A percentile compares a stretch with the other conserved stretches of the same genome.
These are phyloP conservation scores for Anolis apletophallus DNA, from an alignment of 2,797 vertebrate species.

Conservation along the genomic window DNA sequence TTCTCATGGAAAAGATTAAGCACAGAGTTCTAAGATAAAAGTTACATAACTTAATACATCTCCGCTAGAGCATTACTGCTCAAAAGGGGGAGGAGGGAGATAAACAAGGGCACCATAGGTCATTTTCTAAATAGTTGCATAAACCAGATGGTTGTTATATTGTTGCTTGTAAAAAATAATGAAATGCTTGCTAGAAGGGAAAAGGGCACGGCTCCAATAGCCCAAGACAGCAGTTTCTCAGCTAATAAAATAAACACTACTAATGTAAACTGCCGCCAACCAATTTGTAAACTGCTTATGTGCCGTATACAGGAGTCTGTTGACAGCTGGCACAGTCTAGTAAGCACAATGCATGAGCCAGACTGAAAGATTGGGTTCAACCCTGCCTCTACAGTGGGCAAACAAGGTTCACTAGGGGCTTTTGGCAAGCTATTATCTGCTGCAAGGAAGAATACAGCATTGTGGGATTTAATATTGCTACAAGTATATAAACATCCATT, in stretches of 20 bases:
- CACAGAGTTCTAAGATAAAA: neutral
- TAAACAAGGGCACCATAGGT: neutral
- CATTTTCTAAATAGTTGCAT: slow-evolving; percentile 17
- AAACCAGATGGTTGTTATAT: slow-evolving; percentile 15
- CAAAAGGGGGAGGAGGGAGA: neutral
- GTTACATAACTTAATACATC: neutral
- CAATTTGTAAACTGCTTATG: slow-evolving; percentile 26
- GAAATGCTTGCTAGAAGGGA: slow-evolving; percentile 28
- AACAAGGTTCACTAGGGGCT: neutral
- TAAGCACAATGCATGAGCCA: neutral
- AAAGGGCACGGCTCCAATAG: slow-evolving; percentile 20
- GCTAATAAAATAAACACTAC: slow-evolving; percentile 29
- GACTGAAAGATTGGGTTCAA: neutral
- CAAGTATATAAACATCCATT: neutral
- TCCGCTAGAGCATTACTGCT: neutral
- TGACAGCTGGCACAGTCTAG: neutral
- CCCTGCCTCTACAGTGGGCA: neutral
- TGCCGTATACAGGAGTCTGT: neutral
- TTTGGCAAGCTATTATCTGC: neutral
- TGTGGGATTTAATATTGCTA: neutral
- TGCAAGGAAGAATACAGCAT: neutral
- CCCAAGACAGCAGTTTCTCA: slow-evolving; percentile 19
- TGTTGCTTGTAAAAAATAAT: slow-evolving; percentile 26
- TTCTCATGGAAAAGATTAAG: neutral
- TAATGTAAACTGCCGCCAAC: slow-evolving; percentile 8